phyloP scores from a whole-genome alignment of 2,113 vertebrate genomes.

The Lophius piscatorius region DNA sequence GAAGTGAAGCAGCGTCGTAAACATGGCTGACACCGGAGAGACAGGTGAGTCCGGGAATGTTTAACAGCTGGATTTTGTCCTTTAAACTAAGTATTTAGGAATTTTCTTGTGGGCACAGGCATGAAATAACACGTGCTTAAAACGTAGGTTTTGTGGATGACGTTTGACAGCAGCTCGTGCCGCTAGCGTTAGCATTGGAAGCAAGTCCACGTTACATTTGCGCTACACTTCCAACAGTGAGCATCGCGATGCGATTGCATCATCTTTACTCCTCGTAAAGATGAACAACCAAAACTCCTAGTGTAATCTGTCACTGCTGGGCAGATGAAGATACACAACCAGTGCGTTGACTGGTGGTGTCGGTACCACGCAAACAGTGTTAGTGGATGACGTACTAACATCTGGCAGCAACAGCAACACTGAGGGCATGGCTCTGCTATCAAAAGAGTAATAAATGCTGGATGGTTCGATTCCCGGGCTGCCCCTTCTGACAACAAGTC shows the following conservation, averaged over 20 bases:
- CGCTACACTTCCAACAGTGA: not conserved
- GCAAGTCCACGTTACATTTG: not conserved
- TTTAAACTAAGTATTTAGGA: not conserved
- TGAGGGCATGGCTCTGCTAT: too few relatives aligned
- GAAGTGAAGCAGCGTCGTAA: constrained; percentile 55
- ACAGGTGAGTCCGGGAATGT: constrained; percentile 59
- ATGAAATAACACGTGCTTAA: fast-evolving
- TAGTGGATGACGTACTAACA: too few relatives aligned
- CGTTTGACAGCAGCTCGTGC: not conserved
- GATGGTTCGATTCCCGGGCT: too few relatives aligned
- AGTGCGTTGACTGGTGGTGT: too few relatives aligned
- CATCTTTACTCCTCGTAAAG: constrained; percentile 55
- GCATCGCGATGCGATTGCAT: constrained; percentile 55
- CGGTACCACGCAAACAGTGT: too few relatives aligned
- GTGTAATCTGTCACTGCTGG: too few relatives aligned
- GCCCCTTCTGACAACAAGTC: too few relatives aligned
- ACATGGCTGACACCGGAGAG: constrained; percentile 79
- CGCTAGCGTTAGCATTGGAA: constrained; percentile 61
- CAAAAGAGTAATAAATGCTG: too few relatives aligned
- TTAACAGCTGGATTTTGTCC: constrained; percentile 29
- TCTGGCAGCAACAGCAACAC: too few relatives aligned
- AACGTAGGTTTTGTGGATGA: not conserved
- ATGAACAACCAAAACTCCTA: not conserved
- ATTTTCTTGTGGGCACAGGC: not conserved
- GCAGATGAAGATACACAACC: too few relatives aligned